These are phyloP conservation scores for Ia io DNA, from an alignment of 2,113 vertebrate genomes.

Conservation along the genomic window DNA sequence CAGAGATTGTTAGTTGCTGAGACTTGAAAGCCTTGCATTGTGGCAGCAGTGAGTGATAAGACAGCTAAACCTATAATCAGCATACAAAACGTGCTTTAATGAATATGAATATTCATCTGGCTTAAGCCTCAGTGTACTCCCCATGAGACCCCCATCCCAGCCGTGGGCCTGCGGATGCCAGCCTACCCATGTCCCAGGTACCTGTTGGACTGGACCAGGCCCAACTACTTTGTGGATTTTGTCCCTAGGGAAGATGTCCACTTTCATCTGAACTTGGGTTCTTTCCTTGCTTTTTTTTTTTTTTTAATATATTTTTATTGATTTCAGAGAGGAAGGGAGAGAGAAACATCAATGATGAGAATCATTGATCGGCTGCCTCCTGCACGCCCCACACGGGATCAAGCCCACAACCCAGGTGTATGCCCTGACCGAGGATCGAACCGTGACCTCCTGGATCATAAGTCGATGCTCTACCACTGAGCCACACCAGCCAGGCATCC, in stretches of 20 bases:
- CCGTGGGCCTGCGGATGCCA: neutral
- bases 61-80: slow-evolving; percentile 13
- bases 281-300: neutral
- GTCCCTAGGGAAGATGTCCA: neutral
- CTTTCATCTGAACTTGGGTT: neutral
- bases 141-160: neutral
- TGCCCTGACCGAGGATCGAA: no score
- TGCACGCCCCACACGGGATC: no score
- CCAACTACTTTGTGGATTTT: neutral
- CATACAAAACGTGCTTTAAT: neutral
- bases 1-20: neutral
- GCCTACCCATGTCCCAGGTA: neutral
- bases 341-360: no score
- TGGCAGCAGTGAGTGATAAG: neutral
- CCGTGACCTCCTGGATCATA: no score
- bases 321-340: no score
- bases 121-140: slow-evolving; percentile 9
- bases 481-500: neutral
- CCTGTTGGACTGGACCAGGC: neutral
- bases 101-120: slow-evolving; percentile 2
- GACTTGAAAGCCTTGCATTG: neutral
- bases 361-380: no score
- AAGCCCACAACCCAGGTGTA: no score
- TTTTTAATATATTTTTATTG: no score
- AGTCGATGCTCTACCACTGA: no score